Percentiles rank a stretch among this genome's conserved stretches.
phyloP scores from a whole-genome alignment of 2,113 vertebrate species.

The Athene cunicularia region DNA sequence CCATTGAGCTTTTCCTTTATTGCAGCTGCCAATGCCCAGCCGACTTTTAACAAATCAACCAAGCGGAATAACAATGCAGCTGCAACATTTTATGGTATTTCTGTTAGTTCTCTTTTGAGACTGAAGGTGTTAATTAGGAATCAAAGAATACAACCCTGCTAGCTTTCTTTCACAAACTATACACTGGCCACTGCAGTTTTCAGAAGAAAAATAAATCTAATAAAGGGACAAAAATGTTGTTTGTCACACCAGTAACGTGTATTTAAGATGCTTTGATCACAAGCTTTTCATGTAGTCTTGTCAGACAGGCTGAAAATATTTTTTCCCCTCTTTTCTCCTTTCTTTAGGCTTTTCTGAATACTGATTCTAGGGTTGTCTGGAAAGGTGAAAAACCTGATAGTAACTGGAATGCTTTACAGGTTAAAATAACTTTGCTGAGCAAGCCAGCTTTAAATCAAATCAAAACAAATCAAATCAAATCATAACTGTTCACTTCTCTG shows the following conservation, averaged over 20 bases:
- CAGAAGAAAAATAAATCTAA: constrained; percentile 83
- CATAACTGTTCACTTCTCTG: not conserved
- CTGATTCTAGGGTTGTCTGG: constrained; percentile 55
- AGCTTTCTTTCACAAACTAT: constrained; percentile 80
- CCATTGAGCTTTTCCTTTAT: constrained; percentile 83
- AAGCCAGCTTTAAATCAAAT: not conserved
- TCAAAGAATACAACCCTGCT: constrained; percentile 82
- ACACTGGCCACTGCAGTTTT: constrained; percentile 79
- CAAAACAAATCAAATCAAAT: not conserved
- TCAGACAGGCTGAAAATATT: constrained; percentile 81
- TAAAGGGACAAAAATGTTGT: constrained; percentile 85
- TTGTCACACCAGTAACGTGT: constrained; percentile 83
- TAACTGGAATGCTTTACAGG: constrained; percentile 20
- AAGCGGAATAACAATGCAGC: constrained; percentile 88
- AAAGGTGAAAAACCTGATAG: constrained; percentile 14
- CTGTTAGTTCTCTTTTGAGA: constrained; percentile 81
- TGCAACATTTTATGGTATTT: constrained; percentile 87
- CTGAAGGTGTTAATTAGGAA: constrained; percentile 88
- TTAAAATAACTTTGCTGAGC: constrained; percentile 32
- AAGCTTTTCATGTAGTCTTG: constrained; percentile 76
- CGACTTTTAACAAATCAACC: constrained; percentile 88
- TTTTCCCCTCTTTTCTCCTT: constrained; percentile 64
- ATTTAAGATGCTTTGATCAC: constrained; percentile 80
- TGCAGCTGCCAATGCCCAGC: constrained; percentile 82
- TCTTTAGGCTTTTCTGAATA: constrained; percentile 62